Evolutionary conservation across 2,888 invertebrate species (phyloP), one percentile per base, ranked within the genome.

Genomic region (Idaea biselata): DNA sequence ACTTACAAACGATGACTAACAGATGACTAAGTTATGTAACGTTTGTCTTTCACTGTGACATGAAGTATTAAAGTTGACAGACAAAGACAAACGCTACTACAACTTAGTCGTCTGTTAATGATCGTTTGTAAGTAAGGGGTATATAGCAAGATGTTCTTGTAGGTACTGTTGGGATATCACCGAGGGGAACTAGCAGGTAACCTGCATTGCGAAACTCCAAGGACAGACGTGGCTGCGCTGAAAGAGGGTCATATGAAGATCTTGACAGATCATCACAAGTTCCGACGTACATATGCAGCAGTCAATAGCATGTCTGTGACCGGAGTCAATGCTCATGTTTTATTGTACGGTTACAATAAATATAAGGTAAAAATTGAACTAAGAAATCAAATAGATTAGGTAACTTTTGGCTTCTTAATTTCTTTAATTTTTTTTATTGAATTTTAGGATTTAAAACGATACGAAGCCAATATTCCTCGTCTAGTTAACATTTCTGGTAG

Each of bases 121-220:
- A 3, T 25, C 5, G 25, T 25, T 25, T 25, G 25, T 25, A 3
- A 60, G 58, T 32, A 18, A 31, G 16, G 17, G 44, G 16, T 16
- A 16, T 32, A 16, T 18, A 58, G 58, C 5, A 58, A 11, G 1
- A 58, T 57, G 16, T 14, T 44, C 17, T 63, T 60, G 72, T 94
- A 85, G 85, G 75, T 84, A 0, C 64, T 84, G 14, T 87, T 96
- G 57, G 94, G 95, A 0, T 95, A 96, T 89, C 95, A 95, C 77
- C 89, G 89, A 44, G 94, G 94, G 0, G 72, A 87, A 7, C 91
- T 97, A 62, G 96, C 96, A 0, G 94, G 94, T 0, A 97, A 96
- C 80, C 87, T 97, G 31, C 94, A 97, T 80, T 96, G 88, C 77
- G 87, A 91, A 0, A 84, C 78, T 1, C 95, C 96, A 0, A 85